A percentile compares a stretch with the other conserved stretches of the same genome.
phyloP scores from a whole-genome alignment of 2,888 invertebrate genomes.

The Branchipolynoe longqiensis region DNA sequence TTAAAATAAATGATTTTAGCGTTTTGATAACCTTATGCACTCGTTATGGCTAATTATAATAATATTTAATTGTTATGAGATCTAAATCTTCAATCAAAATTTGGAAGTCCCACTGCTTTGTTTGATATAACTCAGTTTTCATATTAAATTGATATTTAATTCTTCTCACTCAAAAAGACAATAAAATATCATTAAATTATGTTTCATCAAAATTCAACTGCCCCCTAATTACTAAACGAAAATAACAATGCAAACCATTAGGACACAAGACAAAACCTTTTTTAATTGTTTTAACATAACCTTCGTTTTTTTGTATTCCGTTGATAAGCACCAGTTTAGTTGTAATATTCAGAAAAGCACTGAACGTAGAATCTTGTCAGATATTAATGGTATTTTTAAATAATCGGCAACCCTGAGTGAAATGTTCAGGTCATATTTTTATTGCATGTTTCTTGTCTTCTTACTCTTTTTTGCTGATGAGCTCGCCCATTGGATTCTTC shows the following conservation, averaged over 20 bases:
- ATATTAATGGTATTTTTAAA: constrained; percentile 34
- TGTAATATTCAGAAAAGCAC: constrained; percentile 52
- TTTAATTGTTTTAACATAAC: too few species aligned
- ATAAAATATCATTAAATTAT: constrained; percentile 38
- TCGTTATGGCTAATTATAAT: constrained; percentile 1
- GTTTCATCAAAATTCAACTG: not conserved
- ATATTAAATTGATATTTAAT: constrained; percentile 9
- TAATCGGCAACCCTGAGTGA: constrained; percentile 55
- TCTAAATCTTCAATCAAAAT: constrained; percentile 25
- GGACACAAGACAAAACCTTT: constrained; percentile 38
- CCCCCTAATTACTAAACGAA: constrained; percentile 21
- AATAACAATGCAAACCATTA: constrained; percentile 45
- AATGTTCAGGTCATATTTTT: constrained; percentile 52
- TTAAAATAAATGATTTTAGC: constrained; percentile 25
- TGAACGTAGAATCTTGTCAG: constrained; percentile 48
- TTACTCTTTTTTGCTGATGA: constrained; percentile 42
- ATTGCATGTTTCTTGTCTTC: constrained; percentile 56
- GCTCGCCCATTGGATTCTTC: constrained; percentile 31
- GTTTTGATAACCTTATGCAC: constrained; percentile 21
- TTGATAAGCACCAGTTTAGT: constrained; percentile 53
- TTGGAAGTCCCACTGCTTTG: constrained; percentile 39
- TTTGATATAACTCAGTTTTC: constrained; percentile 29
- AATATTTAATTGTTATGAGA: not conserved
- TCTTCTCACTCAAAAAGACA: constrained; percentile 10
- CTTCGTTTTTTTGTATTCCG: constrained; percentile 49